These are phyloP conservation scores for Chloroceryle amazona DNA, from an alignment of 2,797 vertebrate species.

Conservation along the genomic window DNA sequence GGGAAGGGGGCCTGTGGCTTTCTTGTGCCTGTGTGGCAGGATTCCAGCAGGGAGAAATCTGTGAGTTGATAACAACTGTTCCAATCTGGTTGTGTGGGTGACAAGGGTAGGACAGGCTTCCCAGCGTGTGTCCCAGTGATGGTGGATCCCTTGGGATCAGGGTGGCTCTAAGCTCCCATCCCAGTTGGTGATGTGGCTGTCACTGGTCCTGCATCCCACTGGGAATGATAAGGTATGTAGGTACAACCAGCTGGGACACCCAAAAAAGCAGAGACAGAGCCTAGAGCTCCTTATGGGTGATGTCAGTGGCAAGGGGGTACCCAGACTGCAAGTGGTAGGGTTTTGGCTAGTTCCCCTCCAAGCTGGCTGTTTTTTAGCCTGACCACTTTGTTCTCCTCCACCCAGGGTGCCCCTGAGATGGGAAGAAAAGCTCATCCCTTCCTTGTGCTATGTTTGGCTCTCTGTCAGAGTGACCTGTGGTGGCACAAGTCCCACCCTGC, in stretches of 20 bases:
- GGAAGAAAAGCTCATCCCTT: not conserved
- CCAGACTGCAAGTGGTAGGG: not conserved
- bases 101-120: not conserved
- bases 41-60: not conserved
- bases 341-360: not conserved
- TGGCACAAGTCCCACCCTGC: not conserved
- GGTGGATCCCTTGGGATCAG: not conserved
- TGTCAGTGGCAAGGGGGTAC: not conserved
- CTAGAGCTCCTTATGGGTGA: not conserved
- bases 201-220: not conserved
- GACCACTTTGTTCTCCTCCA: not conserved
- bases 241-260: not conserved
- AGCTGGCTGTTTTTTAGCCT: not conserved
- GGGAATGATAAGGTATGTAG: rapidly evolving
- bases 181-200: rapidly evolving
- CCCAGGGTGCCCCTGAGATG: not conserved
- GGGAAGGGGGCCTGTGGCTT: rapidly evolving
- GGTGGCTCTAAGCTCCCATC: not conserved
- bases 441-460: rapidly evolving
- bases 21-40: rapidly evolving
- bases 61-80: rapidly evolving
- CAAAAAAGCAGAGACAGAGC: not conserved
- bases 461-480: rapidly evolving
- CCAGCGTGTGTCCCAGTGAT: rapidly evolving
- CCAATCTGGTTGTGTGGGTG: not conserved